Evolutionary conservation across 2,113 vertebrate species (phyloP), one percentile per base, ranked within the genome.

Genomic region (Oreochromis spilurus): DNA sequence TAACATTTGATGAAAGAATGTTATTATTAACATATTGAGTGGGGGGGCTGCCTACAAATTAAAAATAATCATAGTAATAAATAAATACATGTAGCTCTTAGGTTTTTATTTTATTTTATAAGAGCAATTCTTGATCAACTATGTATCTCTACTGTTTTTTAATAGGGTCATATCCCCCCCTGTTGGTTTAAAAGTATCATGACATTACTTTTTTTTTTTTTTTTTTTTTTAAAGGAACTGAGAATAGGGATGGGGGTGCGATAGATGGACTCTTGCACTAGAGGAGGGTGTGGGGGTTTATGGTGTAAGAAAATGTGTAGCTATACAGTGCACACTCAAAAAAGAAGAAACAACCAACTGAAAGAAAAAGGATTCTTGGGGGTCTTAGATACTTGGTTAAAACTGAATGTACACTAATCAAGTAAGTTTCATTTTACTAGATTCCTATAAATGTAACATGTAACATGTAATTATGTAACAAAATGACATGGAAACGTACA

Each of bases 161-260:
- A 45, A 88, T 78, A 60, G 79, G 80, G 40, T 86, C 52, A 85
- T 48, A 85, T 81, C 91, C 4, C 94, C 94, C 92, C 86, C 94
- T 94, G 87, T 89, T 88, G 94, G 92, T 84, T 70, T 62, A 13
- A 53, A 57, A 24, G 70, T 19, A 88, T 75, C 11, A 53, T n/a
- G 45, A 67, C 24, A 29, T 65, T 2, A 13, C 2, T 16, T 58
- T 0, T 57, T 13, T 2, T 0, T 0, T 21, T 6, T 87, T n/a
- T 31, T 31, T 34, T 2, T 53, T 7, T n/a, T 65, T n/a, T 36
- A 2, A 2, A 1, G 3, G 8, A 55, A 13, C n/a, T 82, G 12
- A 14, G 26, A 17, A 88, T 87, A 82, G 43, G 88, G 82, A 78
- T 21, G 31, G 34, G 2, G 55, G 53, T 50, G 88, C 26, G 81